Percentiles rank a stretch among this genome's conserved stretches.
phyloP scores from a whole-genome alignment of 2,113 vertebrate genomes.

The Emydocephalus ijimae region DNA sequence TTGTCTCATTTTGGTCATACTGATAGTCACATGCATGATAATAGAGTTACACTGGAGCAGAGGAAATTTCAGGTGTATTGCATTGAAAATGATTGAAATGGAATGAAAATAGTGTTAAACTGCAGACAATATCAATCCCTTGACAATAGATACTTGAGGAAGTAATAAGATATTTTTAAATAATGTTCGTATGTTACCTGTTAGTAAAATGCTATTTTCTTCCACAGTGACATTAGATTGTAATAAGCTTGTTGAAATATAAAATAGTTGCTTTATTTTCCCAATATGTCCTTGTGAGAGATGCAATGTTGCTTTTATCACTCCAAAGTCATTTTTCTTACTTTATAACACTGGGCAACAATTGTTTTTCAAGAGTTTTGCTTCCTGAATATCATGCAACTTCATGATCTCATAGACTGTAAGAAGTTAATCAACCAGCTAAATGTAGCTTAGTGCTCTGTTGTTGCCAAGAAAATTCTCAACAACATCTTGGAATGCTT shows the following conservation, averaged over 20 bases:
- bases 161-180: conserved; percentile 6
- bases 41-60: not conserved
- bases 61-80: not conserved
- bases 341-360: not conserved
- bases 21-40: not conserved
- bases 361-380: not conserved
- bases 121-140: not conserved
- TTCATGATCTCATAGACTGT: not conserved
- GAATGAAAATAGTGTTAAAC: not conserved
- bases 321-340: not conserved
- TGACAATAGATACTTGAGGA: not conserved
- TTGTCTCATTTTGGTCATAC: not conserved
- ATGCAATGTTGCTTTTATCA: not conserved
- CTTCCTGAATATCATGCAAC: not conserved
- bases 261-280: not conserved
- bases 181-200: not conserved
- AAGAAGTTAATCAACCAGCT: not conserved
- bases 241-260: not conserved
- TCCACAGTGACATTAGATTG: not conserved
- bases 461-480: not conserved
- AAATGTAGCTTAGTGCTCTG: not conserved
- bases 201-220: conserved; percentile 1
- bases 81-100: not conserved
- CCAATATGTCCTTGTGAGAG: not conserved
- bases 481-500: not conserved